Percentiles rank a stretch among this genome's conserved stretches.
Conservation (phyloP, 2,888 invertebrate species). For the Boloria selene region DNA sequence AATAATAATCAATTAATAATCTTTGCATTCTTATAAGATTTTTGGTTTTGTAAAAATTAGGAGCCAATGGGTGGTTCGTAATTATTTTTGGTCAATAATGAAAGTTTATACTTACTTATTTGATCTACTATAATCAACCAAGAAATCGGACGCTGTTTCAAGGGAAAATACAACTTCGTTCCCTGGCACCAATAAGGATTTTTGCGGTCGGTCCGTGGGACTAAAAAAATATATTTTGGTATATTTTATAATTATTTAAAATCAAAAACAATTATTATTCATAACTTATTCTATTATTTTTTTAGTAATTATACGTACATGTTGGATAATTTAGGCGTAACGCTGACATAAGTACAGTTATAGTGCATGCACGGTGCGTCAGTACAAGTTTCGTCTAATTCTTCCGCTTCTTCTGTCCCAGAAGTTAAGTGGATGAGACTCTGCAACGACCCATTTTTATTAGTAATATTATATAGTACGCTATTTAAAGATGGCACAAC, state of each 20-base stretch:
- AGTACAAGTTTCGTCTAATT: conserved; percentile 59
- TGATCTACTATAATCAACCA: conserved; percentile 90
- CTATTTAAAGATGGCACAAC: background rate
- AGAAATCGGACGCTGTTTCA: conserved; percentile 97
- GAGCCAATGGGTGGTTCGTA: background rate
- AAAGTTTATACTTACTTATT: conserved; percentile 33
- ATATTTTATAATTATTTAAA: background rate
- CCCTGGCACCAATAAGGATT: conserved; percentile 92
- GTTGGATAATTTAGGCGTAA: conserved; percentile 69
- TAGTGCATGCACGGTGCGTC: conserved; percentile 69
- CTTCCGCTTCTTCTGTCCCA: conserved; percentile 64
- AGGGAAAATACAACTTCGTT: conserved; percentile 97
- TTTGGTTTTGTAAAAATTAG: background rate
- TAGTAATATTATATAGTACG: background rate
- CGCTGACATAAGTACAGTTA: conserved; percentile 72
- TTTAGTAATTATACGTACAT: conserved; percentile 53
- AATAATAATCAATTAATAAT: too few species aligned
- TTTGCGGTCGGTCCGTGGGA: conserved; percentile 91
- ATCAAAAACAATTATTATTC: background rate
- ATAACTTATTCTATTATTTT: background rate
- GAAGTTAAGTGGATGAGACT: conserved; percentile 61
- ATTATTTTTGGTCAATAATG: background rate
- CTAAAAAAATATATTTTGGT: conserved; percentile 51
- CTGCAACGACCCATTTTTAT: conserved; percentile 47
- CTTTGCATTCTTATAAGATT: too few species aligned